Conservation (phyloP, 2,888 invertebrate species). For the Mythimna albipuncta region DNA sequence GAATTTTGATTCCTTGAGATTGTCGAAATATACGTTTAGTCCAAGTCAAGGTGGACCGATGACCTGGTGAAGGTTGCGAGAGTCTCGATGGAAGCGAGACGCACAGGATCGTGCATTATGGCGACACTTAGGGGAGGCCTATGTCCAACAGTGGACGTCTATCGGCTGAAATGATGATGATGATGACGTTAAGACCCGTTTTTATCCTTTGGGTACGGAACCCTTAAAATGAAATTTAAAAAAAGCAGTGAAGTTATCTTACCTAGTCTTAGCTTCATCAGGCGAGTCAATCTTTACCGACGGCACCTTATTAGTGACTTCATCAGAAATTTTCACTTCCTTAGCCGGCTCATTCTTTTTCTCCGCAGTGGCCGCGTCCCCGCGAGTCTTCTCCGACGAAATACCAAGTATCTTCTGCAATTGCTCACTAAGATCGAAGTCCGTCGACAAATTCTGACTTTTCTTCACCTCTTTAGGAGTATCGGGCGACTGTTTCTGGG, state of each 20-base stretch:
- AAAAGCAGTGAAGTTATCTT: background rate
- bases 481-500: slow-evolving; percentile 85
- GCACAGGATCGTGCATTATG: no score
- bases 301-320: slow-evolving; percentile 79
- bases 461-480: slow-evolving; percentile 87
- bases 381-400: slow-evolving; percentile 85
- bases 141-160: no score
- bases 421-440: slow-evolving; percentile 88
- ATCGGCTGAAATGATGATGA: no score
- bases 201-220: no score
- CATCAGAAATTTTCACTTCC: slow-evolving; percentile 85
- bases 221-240: background rate
- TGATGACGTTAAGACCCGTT: no score
- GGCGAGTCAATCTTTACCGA: slow-evolving; percentile 89
- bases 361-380: slow-evolving; percentile 75
- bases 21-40: no score
- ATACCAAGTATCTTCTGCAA: slow-evolving; percentile 88
- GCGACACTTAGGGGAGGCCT: no score
- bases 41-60: no score
- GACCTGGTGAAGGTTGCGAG: no score
- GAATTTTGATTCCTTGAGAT: no score
- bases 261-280: slow-evolving; percentile 85
- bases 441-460: slow-evolving; percentile 88
- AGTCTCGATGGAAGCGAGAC: no score
- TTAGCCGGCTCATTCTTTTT: slow-evolving; percentile 82